phyloP scores from a whole-genome alignment of 2,797 vertebrate genomes.

The Bovichtus variegatus region DNA sequence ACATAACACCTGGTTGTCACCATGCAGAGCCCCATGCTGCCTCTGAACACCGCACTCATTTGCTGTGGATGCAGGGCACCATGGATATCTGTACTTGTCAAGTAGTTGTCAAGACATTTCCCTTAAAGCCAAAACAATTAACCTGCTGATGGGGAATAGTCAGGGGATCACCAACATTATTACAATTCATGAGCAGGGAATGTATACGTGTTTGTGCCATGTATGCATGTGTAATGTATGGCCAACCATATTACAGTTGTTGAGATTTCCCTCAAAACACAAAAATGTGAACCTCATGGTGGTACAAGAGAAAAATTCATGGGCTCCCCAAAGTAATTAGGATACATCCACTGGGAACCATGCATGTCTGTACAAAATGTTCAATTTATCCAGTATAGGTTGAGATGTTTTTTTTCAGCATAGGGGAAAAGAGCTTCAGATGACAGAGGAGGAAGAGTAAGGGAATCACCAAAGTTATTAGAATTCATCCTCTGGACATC shows the following conservation, averaged over 20 bases:
- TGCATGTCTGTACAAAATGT: background rate
- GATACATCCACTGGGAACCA: background rate
- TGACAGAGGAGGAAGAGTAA: background rate
- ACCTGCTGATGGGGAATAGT: background rate
- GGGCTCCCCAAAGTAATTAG: background rate
- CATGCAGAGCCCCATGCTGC: background rate
- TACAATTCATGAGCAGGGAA: background rate
- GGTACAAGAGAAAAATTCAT: background rate
- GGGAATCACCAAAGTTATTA: background rate
- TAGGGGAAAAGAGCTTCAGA: background rate
- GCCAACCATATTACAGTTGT: background rate
- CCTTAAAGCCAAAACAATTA: background rate
- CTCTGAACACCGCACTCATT: background rate
- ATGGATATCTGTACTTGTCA: background rate
- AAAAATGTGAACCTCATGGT: background rate
- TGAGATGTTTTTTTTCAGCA: background rate
- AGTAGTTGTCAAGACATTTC: background rate
- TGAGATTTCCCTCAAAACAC: background rate
- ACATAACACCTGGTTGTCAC: constrained; percentile 10
- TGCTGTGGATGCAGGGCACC: background rate
- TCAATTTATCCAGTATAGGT: background rate
- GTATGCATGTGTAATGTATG: too few relatives aligned
- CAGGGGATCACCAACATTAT: background rate
- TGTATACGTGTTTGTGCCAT: background rate
- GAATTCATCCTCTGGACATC: background rate